Evolutionary conservation across 2,888 invertebrate genomes (phyloP).

Genomic region (Ophonus ardosiacus): DNA sequence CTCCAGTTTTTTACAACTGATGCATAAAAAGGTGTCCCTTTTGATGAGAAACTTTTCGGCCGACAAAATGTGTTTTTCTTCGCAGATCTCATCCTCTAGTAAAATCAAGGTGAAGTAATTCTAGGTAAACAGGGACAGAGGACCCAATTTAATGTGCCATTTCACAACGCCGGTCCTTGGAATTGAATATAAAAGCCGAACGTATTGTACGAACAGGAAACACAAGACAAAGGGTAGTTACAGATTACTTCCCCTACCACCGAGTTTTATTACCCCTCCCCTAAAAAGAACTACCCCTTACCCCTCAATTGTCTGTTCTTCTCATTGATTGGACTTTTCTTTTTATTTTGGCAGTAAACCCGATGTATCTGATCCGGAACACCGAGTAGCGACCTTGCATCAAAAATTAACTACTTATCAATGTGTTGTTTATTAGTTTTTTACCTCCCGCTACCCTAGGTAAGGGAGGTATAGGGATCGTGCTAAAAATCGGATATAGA

Average conservation of each 20-base stretch:
- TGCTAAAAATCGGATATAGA: too few species aligned
- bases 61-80: not conserved
- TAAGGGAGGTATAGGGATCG: too few species aligned
- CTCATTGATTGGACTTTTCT: slow-evolving; percentile 54
- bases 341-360: slow-evolving; percentile 52
- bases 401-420: slow-evolving; percentile 46
- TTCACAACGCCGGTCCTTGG: slow-evolving; percentile 50
- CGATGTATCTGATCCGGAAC: slow-evolving; percentile 28
- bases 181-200: slow-evolving; percentile 62
- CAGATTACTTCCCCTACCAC: slow-evolving; percentile 67
- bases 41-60: not conserved
- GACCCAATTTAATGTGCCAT: slow-evolving; percentile 62
- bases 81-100: slow-evolving; percentile 4
- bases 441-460: too few species aligned
- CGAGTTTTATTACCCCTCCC: slow-evolving; percentile 53
- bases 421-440: slow-evolving; percentile 45
- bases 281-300: slow-evolving; percentile 19
- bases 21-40: not conserved
- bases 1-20: not conserved
- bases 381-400: slow-evolving; percentile 38
- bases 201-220: slow-evolving; percentile 61
- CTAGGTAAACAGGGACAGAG: slow-evolving; percentile 53
- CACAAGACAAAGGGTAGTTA: slow-evolving; percentile 68
- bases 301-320: slow-evolving; percentile 4
- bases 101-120: slow-evolving; percentile 48